phyloP scores from a whole-genome alignment of 2,888 invertebrate genomes.

The Hirtodrosophila confusa region DNA sequence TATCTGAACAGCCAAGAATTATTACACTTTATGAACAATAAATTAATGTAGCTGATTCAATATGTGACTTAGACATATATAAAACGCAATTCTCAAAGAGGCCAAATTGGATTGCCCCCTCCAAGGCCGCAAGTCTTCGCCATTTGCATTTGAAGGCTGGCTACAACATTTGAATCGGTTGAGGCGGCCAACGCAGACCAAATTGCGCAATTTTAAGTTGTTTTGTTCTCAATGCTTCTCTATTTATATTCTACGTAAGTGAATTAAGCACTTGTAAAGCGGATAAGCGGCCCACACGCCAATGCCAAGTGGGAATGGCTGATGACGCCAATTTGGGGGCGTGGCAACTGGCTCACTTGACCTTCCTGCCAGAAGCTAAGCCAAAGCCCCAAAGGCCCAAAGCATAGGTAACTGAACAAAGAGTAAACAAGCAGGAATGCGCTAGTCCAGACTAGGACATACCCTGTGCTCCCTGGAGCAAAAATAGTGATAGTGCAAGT shows the following conservation, averaged over 20 bases:
- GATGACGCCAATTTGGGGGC: slow-evolving; percentile 28
- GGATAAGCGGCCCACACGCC: slow-evolving; percentile 68
- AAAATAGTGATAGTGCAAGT: too few species aligned
- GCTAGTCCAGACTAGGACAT: too few species aligned
- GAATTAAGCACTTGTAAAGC: slow-evolving; percentile 73
- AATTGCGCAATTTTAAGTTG: slow-evolving; percentile 57
- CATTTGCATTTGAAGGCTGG: slow-evolving; percentile 39
- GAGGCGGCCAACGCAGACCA: slow-evolving; percentile 45
- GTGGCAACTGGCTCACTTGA: slow-evolving; percentile 57
- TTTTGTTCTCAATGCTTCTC: slow-evolving; percentile 22
- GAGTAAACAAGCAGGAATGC: slow-evolving; percentile 18
- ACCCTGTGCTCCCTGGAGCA: too few species aligned
- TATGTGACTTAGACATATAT: too few species aligned
- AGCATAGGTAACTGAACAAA: slow-evolving; percentile 40
- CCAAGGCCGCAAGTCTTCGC: slow-evolving; percentile 23
- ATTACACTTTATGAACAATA: too few species aligned
- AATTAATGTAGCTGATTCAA: too few species aligned
- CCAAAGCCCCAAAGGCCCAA: slow-evolving; percentile 28
- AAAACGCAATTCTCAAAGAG: neutral
- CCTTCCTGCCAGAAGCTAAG: slow-evolving; percentile 51
- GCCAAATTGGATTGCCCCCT: slow-evolving; percentile 2
- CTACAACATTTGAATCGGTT: slow-evolving; percentile 18
- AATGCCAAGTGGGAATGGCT: slow-evolving; percentile 36
- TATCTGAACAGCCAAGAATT: too few species aligned
- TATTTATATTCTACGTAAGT: slow-evolving; percentile 53